Evolutionary conservation across 1,140 invertebrate species (phyloP).

Genomic region (Ips nitidus): DNA sequence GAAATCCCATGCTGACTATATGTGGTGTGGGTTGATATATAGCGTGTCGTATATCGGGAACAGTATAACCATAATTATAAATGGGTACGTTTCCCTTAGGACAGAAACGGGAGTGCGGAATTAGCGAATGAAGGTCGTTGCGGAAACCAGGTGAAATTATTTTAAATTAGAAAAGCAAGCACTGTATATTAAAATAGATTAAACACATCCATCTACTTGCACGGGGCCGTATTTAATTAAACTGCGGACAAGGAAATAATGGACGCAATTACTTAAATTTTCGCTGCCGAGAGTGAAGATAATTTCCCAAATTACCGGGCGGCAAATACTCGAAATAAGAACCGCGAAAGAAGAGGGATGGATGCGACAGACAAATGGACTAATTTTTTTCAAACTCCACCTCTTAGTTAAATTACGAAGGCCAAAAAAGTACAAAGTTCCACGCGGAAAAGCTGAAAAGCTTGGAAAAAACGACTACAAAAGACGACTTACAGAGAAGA

Average conservation of each 20-base stretch:
- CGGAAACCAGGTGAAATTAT: conserved; percentile 28
- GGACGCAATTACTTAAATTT: conserved; percentile 27
- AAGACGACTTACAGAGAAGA: too few species aligned
- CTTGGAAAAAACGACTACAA: too few species aligned
- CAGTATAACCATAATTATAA: conserved; percentile 31
- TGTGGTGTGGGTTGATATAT: conserved; percentile 22
- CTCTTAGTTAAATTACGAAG: too few species aligned
- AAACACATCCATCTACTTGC: conserved; percentile 27
- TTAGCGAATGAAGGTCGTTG: conserved; percentile 21
- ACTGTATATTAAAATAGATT: conserved; percentile 30
- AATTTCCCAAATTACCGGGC: conserved; percentile 17
- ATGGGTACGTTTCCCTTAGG: conserved; percentile 29
- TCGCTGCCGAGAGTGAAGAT: conserved; percentile 23
- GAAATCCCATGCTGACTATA: conserved; percentile 10
- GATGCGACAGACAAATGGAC: too few species aligned
- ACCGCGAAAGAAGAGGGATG: background rate
- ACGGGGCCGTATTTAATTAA: conserved; percentile 25
- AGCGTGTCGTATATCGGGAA: conserved; percentile 23
- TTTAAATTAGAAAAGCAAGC: conserved; percentile 31
- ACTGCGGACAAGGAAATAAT: conserved; percentile 26
- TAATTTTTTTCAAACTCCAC: too few species aligned
- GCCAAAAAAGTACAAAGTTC: too few species aligned
- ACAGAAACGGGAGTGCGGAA: conserved; percentile 21
- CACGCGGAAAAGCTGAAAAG: too few species aligned
- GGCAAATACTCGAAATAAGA: conserved; percentile 15